Percentiles rank a stretch among this genome's conserved stretches.
Evolutionary conservation across 2,113 vertebrate genomes (phyloP).

Genomic region (Panthera uncia): DNA sequence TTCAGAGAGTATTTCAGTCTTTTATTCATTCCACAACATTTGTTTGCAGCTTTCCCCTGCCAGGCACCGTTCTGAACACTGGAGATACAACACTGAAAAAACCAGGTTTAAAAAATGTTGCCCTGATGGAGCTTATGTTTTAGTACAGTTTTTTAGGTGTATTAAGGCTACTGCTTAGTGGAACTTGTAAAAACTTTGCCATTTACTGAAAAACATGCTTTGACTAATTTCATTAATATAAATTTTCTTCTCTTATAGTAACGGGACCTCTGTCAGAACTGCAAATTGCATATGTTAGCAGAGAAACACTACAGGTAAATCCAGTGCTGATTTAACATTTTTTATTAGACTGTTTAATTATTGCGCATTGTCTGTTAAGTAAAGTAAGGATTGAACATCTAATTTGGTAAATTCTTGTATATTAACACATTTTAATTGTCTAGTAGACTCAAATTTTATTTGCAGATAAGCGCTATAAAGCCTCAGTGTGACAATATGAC

Average conservation of each 20-base stretch:
- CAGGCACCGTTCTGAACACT: not conserved
- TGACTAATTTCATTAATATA: conserved; percentile 41
- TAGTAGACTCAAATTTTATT: not conserved
- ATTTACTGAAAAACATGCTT: conserved; percentile 15
- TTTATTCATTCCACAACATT: not conserved
- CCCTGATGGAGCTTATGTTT: not conserved
- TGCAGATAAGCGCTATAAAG: not conserved
- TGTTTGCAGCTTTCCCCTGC: not conserved
- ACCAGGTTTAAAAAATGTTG: not conserved
- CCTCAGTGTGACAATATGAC: not conserved
- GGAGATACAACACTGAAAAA: not conserved
- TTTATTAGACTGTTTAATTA: not conserved
- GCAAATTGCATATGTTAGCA: conserved; percentile 98
- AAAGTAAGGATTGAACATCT: not conserved
- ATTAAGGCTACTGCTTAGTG: not conserved
- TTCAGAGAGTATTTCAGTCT: not conserved
- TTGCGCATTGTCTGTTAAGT: not conserved
- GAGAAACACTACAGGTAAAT: conserved; percentile 98
- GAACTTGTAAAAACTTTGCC: conserved; percentile 18
- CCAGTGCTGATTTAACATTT: not conserved
- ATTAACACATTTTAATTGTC: not conserved
- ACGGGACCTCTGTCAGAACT: conserved; percentile 97
- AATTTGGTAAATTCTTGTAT: conserved; percentile 24
- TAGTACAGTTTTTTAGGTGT: not conserved
- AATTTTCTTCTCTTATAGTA: conserved; percentile 85